A percentile compares a stretch with the other conserved stretches of the same genome.
phyloP scores from a whole-genome alignment of 2,797 vertebrate genomes.

The Enoplosus armatus region DNA sequence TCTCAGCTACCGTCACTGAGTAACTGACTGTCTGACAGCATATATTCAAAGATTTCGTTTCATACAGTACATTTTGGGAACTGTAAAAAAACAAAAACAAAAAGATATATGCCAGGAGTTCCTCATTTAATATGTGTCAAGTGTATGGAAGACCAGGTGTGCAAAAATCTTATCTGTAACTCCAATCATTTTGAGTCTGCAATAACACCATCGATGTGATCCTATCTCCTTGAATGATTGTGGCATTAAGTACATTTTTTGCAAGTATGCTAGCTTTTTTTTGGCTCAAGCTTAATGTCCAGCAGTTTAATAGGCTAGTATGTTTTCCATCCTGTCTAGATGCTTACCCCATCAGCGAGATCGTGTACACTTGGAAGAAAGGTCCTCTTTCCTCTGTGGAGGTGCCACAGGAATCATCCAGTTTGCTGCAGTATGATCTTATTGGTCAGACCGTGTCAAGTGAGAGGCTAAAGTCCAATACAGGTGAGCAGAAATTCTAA shows the following conservation, averaged over 20 bases:
- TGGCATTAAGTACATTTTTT: not conserved
- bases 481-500: constrained; percentile 73
- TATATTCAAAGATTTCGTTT: constrained; percentile 32
- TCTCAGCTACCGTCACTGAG: constrained; percentile 45
- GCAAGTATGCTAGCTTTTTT: not conserved
- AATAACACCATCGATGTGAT: too few relatives aligned
- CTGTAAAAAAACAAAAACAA: not conserved
- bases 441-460: constrained; percentile 89
- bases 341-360: constrained; percentile 89
- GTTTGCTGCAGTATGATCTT: constrained; percentile 89
- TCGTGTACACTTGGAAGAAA: constrained; percentile 90
- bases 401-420: constrained; percentile 88
- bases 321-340: constrained; percentile 67
- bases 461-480: constrained; percentile 87
- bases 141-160: not conserved
- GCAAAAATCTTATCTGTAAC: not conserved
- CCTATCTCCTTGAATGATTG: not conserved
- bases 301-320: not conserved
- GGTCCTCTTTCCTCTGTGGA: constrained; percentile 87
- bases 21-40: constrained; percentile 55
- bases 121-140: not conserved
- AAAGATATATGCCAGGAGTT: not conserved
- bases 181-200: not conserved
- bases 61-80: not conserved
- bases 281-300: not conserved